Evolutionary conservation across 2,888 invertebrate species (phyloP).

Genomic region (Diadegma fenestrale): DNA sequence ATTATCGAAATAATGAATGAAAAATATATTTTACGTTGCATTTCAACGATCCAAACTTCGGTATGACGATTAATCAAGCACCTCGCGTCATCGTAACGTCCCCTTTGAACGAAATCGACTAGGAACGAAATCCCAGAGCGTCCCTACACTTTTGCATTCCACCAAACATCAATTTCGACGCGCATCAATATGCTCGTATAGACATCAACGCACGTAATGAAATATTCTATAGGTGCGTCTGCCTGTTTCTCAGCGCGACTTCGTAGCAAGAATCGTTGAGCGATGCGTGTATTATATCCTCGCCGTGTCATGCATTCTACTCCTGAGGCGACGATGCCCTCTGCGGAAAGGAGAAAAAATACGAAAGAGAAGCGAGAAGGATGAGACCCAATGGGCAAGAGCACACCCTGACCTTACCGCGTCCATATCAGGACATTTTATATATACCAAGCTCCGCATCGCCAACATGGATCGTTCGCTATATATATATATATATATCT

Average conservation of each 20-base stretch:
- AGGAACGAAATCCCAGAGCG: not conserved
- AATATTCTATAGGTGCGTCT: conserved; percentile 76
- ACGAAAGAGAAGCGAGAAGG: conserved; percentile 5
- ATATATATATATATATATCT: conserved; percentile 22
- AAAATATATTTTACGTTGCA: too few species aligned
- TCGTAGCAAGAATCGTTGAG: conserved; percentile 16
- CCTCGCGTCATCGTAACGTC: too few species aligned
- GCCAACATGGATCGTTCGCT: conserved; percentile 20
- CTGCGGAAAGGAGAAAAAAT: conserved; percentile 21
- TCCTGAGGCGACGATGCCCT: conserved; percentile 54
- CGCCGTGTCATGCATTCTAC: conserved; percentile 37
- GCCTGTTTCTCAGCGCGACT: conserved; percentile 26
- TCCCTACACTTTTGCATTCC: too few species aligned
- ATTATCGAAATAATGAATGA: too few species aligned
- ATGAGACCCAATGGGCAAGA: conserved; percentile 58
- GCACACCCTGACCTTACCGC: conserved; percentile 82
- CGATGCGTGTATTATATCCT: conserved; percentile 31
- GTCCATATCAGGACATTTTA: conserved; percentile 78
- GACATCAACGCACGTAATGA: conserved; percentile 77
- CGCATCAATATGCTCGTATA: too few species aligned
- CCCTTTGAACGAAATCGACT: too few species aligned
- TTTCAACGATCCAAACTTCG: too few species aligned
- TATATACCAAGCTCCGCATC: conserved; percentile 32
- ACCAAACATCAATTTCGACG: too few species aligned
- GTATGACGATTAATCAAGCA: too few species aligned